Conservation (phyloP, 2,797 vertebrate species). For the Platalea minor region DNA sequence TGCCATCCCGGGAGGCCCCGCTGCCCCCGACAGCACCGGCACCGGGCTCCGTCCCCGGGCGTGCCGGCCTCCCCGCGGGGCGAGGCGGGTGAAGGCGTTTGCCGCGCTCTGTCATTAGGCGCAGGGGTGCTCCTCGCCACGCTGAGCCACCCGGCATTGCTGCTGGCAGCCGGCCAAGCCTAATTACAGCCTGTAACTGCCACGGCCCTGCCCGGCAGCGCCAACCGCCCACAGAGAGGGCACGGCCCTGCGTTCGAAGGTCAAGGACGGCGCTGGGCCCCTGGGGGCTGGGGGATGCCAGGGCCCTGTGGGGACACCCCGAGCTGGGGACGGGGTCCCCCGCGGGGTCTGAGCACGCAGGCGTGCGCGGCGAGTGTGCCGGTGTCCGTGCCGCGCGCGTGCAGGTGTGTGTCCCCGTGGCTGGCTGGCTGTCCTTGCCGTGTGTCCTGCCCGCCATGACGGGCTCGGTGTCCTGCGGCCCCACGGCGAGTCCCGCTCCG, state of each 20-base stretch:
- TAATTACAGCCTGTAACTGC: background rate
- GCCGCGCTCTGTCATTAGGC: background rate
- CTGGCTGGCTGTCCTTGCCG: background rate
- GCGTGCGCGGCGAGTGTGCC: accelerated
- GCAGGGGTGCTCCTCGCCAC: accelerated
- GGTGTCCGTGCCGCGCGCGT: accelerated
- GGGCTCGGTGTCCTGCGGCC: background rate
- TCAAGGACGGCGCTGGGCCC: background rate
- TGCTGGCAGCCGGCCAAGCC: background rate
- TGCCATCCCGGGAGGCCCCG: background rate
- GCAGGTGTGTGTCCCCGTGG: background rate
- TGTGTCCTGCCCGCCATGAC: background rate
- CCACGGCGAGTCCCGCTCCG: accelerated
- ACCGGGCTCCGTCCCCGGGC: accelerated
- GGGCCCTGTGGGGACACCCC: accelerated
- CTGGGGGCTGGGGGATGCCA: no score
- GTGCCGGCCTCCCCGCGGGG: background rate
- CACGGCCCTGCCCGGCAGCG: background rate
- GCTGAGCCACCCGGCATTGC: accelerated
- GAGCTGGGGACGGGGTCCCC: background rate
- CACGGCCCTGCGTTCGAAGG: background rate
- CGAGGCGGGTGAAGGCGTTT: accelerated
- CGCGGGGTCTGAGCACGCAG: accelerated
- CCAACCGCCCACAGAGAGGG: background rate
- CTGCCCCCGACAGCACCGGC: accelerated